Evolutionary conservation across 2,797 vertebrate species (phyloP), one percentile per base, ranked within the genome.

Genomic region (Sebastolobus alascanus): DNA sequence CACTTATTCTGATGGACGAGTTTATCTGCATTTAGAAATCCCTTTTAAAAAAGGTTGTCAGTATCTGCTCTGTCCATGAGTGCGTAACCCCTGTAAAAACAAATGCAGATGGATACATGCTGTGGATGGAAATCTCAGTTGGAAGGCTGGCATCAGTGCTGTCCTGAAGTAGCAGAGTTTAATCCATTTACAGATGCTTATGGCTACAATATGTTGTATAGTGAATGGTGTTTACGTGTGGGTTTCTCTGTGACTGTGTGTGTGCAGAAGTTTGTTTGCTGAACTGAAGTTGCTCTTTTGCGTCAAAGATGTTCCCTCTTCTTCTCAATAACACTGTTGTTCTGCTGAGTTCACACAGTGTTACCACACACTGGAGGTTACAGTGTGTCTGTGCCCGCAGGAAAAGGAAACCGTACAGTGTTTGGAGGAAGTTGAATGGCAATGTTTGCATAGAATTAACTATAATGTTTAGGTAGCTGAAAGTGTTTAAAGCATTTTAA

Each of bases 121-220:
- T 38, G 56, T 11, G 33, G 59, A 70, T 13, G 11, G 2, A 52
- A 52, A 68, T 25, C 20, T 55, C 31, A 16, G n/a, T 25, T 55
- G 25, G 67, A 69, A 38, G 38, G 27, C 12, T 58, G n/a, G 27
- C 27, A 31, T 75, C 67, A 25, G 50, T 38, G 37, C 25, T 69
- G 80, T 75, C 78, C 63, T 75, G 59, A 65, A 35, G 70, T 31
- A 66, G 25, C 73, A 13, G 10, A 12, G 14, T 75, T 88, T 70
- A 87, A 73, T 77, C 71, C 33, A 84, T 90, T 91, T 82, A 85
- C 82, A 74, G 74, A 83, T 22, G 37, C 37, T 88, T 73, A 70
- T 89, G 2, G 6, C 29, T 5, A 43, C 64, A 71, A 46, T 63
- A 61, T 25, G 46, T 35, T 58, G 56, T 43, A 14, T 2, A 31